Conservation (phyloP, 2,113 vertebrate species). For the Laterallus jamaicensis region DNA sequence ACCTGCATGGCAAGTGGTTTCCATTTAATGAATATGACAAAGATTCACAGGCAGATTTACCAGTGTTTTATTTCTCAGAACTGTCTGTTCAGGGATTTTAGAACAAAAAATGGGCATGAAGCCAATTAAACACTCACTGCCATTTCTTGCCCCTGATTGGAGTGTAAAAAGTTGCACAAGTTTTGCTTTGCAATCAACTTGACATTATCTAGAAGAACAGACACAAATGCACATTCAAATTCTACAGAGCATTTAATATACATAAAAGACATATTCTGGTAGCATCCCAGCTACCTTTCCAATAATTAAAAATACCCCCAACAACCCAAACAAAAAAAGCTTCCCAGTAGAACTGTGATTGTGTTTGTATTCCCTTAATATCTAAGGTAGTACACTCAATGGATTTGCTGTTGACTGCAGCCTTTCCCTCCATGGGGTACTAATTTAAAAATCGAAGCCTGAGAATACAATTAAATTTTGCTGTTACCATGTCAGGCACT, state of each 20-base stretch:
- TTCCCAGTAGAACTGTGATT: background rate
- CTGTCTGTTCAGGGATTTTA: conserved; percentile 57
- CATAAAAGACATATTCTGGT: background rate
- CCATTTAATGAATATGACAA: background rate
- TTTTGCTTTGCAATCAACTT: background rate
- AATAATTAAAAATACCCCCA: background rate
- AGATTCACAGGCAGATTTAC: conserved; percentile 42
- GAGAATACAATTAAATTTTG: background rate
- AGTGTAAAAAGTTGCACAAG: conserved; percentile 6
- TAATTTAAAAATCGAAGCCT: background rate
- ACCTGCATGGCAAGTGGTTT: conserved; percentile 28
- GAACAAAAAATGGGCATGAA: conserved; percentile 48
- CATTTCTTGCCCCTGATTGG: conserved; percentile 8
- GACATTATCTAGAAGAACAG: background rate
- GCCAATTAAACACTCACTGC: conserved; percentile 68
- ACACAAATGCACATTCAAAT: background rate
- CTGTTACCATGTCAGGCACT: background rate
- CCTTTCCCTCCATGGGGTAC: background rate
- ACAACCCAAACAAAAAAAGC: background rate
- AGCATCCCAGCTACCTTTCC: background rate
- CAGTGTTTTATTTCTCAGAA: conserved; percentile 59
- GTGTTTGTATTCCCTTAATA: background rate
- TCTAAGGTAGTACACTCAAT: background rate
- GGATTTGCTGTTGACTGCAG: background rate
- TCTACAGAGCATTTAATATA: background rate